Conservation (phyloP, 2,888 invertebrate species). For the Eustalomyia histrio region DNA sequence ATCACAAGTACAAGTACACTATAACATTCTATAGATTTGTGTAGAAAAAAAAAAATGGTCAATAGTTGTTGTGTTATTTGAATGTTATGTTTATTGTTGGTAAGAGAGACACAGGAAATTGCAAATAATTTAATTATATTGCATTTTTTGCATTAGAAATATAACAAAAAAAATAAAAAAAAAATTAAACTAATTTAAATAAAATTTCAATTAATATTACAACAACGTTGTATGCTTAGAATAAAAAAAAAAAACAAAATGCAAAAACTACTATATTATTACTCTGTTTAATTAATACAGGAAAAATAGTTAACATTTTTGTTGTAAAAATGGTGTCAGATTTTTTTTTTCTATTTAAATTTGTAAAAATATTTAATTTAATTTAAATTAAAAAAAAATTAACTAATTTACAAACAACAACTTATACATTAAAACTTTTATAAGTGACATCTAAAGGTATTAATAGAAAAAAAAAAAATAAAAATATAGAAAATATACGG, state of each 20-base stretch:
- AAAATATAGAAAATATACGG: too few relatives aligned
- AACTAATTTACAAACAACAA: too few relatives aligned
- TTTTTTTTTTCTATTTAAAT: too few relatives aligned
- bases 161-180: too few relatives aligned
- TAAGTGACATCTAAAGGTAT: too few relatives aligned
- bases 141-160: slow-evolving; percentile 44
- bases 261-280: slow-evolving; percentile 3
- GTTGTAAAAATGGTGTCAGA: neutral
- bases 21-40: too few relatives aligned
- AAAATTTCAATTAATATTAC: slow-evolving; percentile 57
- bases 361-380: too few relatives aligned
- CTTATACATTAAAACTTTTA: too few relatives aligned
- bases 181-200: slow-evolving; percentile 44
- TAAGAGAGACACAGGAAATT: slow-evolving; percentile 66
- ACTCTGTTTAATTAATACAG: neutral
- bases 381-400: too few relatives aligned
- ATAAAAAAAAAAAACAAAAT: neutral
- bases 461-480: too few relatives aligned
- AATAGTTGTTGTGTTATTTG: neutral
- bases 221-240: slow-evolving; percentile 25
- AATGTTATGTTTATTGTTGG: slow-evolving; percentile 1
- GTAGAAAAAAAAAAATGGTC: too few relatives aligned
- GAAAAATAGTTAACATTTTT: neutral
- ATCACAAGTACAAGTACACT: too few relatives aligned
- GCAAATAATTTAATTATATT: slow-evolving; percentile 67